Conservation (phyloP, 2,113 vertebrate genomes). For the Corvus moneduloides region DNA sequence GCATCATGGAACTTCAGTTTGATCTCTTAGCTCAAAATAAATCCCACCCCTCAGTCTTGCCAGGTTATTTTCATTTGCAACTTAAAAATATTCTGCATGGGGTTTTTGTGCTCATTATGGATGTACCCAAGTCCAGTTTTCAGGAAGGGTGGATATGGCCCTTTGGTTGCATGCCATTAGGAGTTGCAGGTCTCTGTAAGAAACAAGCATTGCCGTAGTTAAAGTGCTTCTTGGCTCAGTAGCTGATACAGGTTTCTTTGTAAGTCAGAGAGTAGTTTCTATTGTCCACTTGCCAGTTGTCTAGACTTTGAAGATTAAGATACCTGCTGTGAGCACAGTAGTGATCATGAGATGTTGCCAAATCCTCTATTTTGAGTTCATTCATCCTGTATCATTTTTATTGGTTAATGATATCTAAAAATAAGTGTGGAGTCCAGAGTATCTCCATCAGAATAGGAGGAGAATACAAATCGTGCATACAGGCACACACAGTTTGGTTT, state of each 20-base stretch:
- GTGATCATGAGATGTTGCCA: not conserved
- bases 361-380: constrained; percentile 23
- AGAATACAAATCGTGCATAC: not conserved
- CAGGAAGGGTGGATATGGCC: not conserved
- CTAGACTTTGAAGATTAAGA: constrained; percentile 58
- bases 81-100: not conserved
- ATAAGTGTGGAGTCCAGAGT: not conserved
- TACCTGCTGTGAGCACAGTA: constrained; percentile 35
- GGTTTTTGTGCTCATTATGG: not conserved
- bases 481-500: not conserved
- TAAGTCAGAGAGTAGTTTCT: constrained; percentile 30
- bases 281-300: constrained; percentile 60
- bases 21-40: not conserved
- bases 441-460: not conserved
- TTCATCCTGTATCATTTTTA: constrained; percentile 40
- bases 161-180: not conserved
- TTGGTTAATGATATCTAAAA: constrained; percentile 26
- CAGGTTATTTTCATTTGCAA: not conserved
- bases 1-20: not conserved
- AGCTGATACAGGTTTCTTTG: not conserved
- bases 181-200: not conserved
- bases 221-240: constrained; percentile 25
- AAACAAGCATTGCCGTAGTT: constrained; percentile 21
- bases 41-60: not conserved
- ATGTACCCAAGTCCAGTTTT: not conserved